phyloP scores from a whole-genome alignment of 2,113 vertebrate genomes.

The Himantopus leucocephalus region DNA sequence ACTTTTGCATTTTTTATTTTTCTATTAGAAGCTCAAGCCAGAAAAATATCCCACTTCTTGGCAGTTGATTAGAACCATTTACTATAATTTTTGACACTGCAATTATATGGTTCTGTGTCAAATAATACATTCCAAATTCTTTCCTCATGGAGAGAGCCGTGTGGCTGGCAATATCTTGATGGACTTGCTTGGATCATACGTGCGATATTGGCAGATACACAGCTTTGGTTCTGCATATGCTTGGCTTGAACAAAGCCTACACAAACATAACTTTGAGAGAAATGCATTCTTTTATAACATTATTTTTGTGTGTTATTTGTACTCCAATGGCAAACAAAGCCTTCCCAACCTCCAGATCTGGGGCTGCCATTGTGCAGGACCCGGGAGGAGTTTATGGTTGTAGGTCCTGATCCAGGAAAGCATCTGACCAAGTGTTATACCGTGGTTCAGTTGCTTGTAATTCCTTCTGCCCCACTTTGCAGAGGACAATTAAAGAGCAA shows the following conservation, averaged over 20 bases:
- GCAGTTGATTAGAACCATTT: slow-evolving; percentile 56
- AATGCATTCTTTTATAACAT: not conserved
- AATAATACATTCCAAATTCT: slow-evolving; percentile 32
- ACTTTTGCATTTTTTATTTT: slow-evolving; percentile 48
- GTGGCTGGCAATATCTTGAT: not conserved
- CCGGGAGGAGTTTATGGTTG: accelerated
- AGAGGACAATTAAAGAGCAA: not conserved
- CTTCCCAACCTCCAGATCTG: not conserved
- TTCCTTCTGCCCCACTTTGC: not conserved
- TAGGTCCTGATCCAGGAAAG: not conserved
- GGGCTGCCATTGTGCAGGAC: not conserved
- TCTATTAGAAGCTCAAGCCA: slow-evolving; percentile 42
- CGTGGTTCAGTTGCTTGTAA: not conserved
- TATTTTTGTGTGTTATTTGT: not conserved
- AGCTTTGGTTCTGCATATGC: slow-evolving; percentile 56
- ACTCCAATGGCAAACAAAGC: not conserved
- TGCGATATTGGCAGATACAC: slow-evolving; percentile 45
- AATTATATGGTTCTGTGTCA: slow-evolving; percentile 56
- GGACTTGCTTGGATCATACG: slow-evolving; percentile 25
- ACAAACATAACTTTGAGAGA: slow-evolving; percentile 32
- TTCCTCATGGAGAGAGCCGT: slow-evolving; percentile 45
- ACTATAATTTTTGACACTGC: slow-evolving; percentile 52
- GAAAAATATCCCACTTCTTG: slow-evolving; percentile 59
- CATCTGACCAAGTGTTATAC: not conserved
- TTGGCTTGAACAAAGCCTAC: slow-evolving; percentile 30